Base-by-base conservation (phyloP, 2,888 invertebrate genomes). In the Eulithis testata region DNA sequence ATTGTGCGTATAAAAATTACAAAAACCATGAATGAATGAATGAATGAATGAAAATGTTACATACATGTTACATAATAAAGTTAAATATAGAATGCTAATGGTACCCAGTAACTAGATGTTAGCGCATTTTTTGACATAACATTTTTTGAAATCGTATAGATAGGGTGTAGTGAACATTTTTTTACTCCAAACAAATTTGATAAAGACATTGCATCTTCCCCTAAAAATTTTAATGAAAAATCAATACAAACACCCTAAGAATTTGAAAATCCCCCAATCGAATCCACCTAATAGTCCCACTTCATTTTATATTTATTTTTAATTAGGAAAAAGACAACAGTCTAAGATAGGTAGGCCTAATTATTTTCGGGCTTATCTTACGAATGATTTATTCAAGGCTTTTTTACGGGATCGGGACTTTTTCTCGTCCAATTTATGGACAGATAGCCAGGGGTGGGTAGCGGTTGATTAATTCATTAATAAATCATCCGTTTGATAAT, bases 291-390 rank as follows among this genome's bases (percentile, higher is more conserved):
- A 88, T 87, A 80, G 79, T 81, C 66, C 59, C 73, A 74, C 81
- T 85, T 86, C 88, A 89, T 88, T 87, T 84, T 86, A 88, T 91
- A 91, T 91, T 91, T 91, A 90, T 90, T 90, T 91, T 90, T 91
- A 91, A 92, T 92, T 91, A 91, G 83, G 80, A 84, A 88, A 88
- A 88, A 88, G 85, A 83, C 80, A 79, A 75, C 75, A 75, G 68
- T 72, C 76, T 72, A 72, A 76, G 73, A 77, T 78, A 77, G 77
- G 72, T 78, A 77, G 77, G 72, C 75, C 85, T 91, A 90, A 91
- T 91, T 91, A 91, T 91, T 88, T 88, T 83, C 76, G 76, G 84
- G 83, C 87, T 91, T 91, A 91, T 91, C 91, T 89, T 77, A 73
- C 73, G 75, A 82, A 87, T 91, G 91, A 92, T 91, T 91, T 91